Evolutionary conservation across 2,888 invertebrate species (phyloP).

Genomic region (Apoda limacodes): DNA sequence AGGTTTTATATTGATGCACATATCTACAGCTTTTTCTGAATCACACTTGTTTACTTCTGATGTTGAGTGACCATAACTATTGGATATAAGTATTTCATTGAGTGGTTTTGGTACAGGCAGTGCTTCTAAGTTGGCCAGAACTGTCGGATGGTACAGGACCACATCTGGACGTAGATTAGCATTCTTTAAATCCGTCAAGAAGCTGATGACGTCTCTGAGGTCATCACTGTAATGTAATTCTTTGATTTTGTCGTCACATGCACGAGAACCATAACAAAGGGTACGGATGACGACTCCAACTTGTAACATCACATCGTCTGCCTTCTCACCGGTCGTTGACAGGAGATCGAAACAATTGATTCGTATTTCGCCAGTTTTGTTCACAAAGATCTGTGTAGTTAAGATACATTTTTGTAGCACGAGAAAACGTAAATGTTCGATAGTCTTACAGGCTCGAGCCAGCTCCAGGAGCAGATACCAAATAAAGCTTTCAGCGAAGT

Average conservation of each 20-base stretch:
- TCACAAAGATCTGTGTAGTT: constrained; percentile 40
- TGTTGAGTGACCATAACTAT: constrained; percentile 22
- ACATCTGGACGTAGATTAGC: constrained; percentile 43
- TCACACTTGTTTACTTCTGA: constrained; percentile 53
- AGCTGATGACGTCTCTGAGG: constrained; percentile 40
- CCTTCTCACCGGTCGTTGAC: constrained; percentile 10
- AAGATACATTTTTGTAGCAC: constrained; percentile 42
- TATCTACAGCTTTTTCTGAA: constrained; percentile 51
- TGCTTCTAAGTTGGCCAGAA: constrained; percentile 49
- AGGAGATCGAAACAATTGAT: constrained; percentile 50
- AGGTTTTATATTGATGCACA: constrained; percentile 38
- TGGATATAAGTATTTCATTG: constrained; percentile 40
- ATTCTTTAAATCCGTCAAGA: constrained; percentile 43
- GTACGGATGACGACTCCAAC: constrained; percentile 38
- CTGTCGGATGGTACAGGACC: constrained; percentile 57
- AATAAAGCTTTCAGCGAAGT: constrained; percentile 47
- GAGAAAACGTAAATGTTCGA: constrained; percentile 34
- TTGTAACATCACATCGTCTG: constrained; percentile 38
- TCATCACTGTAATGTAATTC: constrained; percentile 50
- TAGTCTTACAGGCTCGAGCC: constrained; percentile 37
- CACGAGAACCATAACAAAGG: constrained; percentile 29
- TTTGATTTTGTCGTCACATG: constrained; percentile 25
- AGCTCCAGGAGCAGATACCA: constrained; percentile 54
- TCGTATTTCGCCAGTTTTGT: constrained; percentile 41
- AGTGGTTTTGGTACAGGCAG: constrained; percentile 28